These are phyloP conservation scores for Yponomeuta cagnagella DNA, from an alignment of 2,888 invertebrate genomes.

Conservation along the genomic window DNA sequence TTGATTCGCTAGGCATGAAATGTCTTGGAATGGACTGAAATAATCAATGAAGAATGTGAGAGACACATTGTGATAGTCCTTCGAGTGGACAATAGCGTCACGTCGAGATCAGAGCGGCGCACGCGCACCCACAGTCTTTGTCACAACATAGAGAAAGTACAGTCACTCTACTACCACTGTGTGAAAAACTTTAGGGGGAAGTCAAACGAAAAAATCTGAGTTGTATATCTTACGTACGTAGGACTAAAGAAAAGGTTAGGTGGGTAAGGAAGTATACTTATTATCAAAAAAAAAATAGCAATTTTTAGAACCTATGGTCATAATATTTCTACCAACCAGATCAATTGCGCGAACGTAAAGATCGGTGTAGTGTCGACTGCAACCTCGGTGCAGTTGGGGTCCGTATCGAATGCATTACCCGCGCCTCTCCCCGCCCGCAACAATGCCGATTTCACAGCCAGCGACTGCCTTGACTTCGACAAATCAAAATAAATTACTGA, in stretches of 20 bases:
- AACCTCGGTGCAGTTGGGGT: slow-evolving; percentile 8
- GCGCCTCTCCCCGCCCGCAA: slow-evolving; percentile 44
- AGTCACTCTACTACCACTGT: not conserved
- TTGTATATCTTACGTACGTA: no score
- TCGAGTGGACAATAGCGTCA: slow-evolving; percentile 16
- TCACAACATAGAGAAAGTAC: slow-evolving; percentile 1
- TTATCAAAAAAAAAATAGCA: no score
- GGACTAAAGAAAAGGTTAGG: no score
- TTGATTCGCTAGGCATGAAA: not conserved
- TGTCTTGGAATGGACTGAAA: not conserved
- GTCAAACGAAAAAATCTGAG: no score
- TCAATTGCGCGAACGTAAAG: no score
- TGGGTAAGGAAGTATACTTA: no score
- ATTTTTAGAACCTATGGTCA: no score
- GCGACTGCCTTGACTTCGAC: slow-evolving; percentile 46
- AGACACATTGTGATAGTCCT: slow-evolving; percentile 6
- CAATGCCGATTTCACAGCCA: slow-evolving; percentile 58
- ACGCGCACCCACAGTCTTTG: slow-evolving; percentile 9
- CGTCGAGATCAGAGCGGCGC: slow-evolving; percentile 12
- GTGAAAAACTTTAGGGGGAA: not conserved
- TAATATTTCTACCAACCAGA: no score
- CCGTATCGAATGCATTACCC: slow-evolving; percentile 59
- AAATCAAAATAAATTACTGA: slow-evolving; percentile 61
- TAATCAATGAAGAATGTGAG: slow-evolving; percentile 11
- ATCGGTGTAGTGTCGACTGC: not conserved